Evolutionary conservation across 1,140 invertebrate species (phyloP), one percentile per base, ranked within the genome.

Genomic region (Hylaeus volcanicus): DNA sequence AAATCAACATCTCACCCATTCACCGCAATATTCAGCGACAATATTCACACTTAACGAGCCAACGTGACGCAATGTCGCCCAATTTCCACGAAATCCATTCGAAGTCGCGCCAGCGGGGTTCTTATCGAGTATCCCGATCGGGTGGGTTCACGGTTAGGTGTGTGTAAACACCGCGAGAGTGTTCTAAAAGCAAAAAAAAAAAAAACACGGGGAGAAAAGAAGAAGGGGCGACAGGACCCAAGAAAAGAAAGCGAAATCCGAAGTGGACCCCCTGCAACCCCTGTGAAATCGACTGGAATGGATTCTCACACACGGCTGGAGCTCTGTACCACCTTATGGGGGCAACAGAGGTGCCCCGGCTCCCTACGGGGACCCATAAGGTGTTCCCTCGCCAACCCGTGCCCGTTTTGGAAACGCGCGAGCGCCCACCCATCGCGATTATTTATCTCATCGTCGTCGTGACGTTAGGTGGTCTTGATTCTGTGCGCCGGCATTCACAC

Each of bases 271-370:
- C 90, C 88, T 74, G 84, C 72, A 74, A 90, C 79, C 83, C 88
- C 86, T 92, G 91, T 92, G 91, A 92, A 92, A 91, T 92, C 90
- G 86, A 84, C 85, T 75, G 91, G 91, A 92, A 92, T 92, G 86
- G 90, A 92, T 92, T 92, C 91, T 92, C 91, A 92, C 91, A 92
- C 91, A 85, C 88, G 88, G 90, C 65, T 91, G 91, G 91, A 92
- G 90, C 72, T 88, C 90, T 89, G 91, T 91, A 82, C 89, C 90
- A 92, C 91, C 90, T 92, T 92, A 87, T 90, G 86, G 82, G 71
- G 85, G 70, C 83, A 73, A 64, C 79, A 61, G 70, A 61, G 63
- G 56, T 26, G 66, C 65, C 82, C 73, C 75, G 85, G 83, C 88
- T 86, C 86, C 89, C 86, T 85, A 79, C 85, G 68, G 84, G 58